Percentiles rank a stretch among this genome's conserved stretches.
These are phyloP conservation scores for Bagarius yarrelli DNA, from an alignment of 2,113 vertebrate genomes.

Conservation along the genomic window DNA sequence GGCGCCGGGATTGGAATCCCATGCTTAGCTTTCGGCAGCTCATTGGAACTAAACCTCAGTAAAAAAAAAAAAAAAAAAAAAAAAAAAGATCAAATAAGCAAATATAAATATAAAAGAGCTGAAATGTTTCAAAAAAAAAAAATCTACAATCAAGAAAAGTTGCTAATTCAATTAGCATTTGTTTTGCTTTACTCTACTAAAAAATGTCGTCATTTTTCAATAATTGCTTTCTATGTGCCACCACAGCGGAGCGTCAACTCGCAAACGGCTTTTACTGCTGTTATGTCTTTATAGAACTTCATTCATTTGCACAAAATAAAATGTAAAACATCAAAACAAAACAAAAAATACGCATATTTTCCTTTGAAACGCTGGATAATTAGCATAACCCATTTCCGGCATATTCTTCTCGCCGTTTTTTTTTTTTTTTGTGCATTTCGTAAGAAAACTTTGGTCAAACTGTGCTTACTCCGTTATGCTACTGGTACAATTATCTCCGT, in stretches of 20 bases:
- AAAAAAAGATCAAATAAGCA: too few relatives aligned
- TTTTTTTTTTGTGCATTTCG: background rate
- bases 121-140: too few relatives aligned
- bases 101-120: too few relatives aligned
- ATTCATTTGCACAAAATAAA: background rate
- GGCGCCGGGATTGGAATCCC: too few relatives aligned
- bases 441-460: conserved; percentile 5
- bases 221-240: background rate
- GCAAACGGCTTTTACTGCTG: background rate
- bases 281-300: background rate
- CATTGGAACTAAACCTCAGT: too few relatives aligned
- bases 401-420: background rate
- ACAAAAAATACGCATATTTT: background rate
- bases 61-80: too few relatives aligned
- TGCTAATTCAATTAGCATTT: too few relatives aligned
- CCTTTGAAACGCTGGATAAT: background rate
- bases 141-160: too few relatives aligned
- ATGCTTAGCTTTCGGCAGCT: too few relatives aligned
- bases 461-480: conserved; percentile 4
- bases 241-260: background rate
- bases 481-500: background rate
- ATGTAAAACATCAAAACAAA: background rate
- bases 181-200: background rate
- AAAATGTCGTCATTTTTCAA: background rate
- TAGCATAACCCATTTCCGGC: background rate